phyloP scores from a whole-genome alignment of 2,797 vertebrate genomes.

The Xenentodon cancila region DNA sequence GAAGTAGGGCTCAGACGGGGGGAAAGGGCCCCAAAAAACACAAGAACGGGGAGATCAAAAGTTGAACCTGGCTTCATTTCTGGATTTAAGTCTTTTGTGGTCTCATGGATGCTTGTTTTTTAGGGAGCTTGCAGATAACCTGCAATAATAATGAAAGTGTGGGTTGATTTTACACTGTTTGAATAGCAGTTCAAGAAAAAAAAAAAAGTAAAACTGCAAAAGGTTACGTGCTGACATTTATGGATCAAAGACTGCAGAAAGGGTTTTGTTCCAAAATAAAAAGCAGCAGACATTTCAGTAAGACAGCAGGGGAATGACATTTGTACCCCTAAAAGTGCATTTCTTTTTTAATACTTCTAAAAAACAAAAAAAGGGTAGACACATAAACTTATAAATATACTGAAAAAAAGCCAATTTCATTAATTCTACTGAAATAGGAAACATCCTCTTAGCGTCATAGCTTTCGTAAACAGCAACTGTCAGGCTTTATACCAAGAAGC shows the following conservation, averaged over 20 bases:
- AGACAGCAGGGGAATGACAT: constrained; percentile 16
- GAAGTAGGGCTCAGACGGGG: constrained; percentile 22
- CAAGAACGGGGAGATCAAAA: constrained; percentile 32
- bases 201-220: constrained; percentile 7
- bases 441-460: neutral
- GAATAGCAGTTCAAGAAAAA: neutral
- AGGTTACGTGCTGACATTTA: constrained; percentile 42
- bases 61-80: constrained; percentile 25
- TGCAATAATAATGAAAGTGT: constrained; percentile 1
- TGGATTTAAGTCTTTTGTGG: neutral
- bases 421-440: neutral
- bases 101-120: constrained; percentile 2
- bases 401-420: neutral
- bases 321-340: constrained; percentile 15
- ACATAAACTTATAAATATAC: neutral
- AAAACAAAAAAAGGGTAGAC: neutral
- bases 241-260: constrained; percentile 20
- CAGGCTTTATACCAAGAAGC: no score
- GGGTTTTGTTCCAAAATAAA: constrained; percentile 11
- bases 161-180: neutral
- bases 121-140: neutral
- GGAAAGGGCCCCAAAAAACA: constrained; percentile 45
- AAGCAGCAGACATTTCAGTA: neutral
- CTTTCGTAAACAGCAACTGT: no score
- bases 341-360: neutral